Evolutionary conservation across 2,888 invertebrate genomes (phyloP).

Genomic region (Microchrysa polita): DNA sequence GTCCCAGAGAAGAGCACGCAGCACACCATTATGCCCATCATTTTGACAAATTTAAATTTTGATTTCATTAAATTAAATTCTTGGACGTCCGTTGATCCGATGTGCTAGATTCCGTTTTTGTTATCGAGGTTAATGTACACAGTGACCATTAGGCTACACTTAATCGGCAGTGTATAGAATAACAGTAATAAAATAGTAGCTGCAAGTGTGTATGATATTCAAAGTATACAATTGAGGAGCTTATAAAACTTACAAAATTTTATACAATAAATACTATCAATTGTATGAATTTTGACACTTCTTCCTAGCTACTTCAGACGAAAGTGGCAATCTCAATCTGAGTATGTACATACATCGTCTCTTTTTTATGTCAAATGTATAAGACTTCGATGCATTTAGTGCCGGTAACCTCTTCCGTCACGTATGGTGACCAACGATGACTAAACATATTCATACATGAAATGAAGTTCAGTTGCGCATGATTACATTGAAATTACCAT

Average conservation of each 20-base stretch:
- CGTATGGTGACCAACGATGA: too few species aligned
- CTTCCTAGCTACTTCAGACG: background rate
- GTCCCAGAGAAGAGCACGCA: too few species aligned
- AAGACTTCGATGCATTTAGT: too few species aligned
- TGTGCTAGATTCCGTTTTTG: slow-evolving; percentile 13
- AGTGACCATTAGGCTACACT: background rate
- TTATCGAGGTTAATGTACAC: background rate
- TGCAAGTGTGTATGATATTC: background rate
- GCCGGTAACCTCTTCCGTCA: too few species aligned
- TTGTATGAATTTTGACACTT: slow-evolving; percentile 3
- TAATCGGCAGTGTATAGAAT: slow-evolving; percentile 8
- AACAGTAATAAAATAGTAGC: slow-evolving; percentile 5
- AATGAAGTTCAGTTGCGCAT: too few species aligned
- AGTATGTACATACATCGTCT: background rate
- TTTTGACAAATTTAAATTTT: too few species aligned
- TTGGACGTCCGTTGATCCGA: slow-evolving; percentile 26
- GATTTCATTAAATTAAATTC: slow-evolving; percentile 19
- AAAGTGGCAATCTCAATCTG: background rate
- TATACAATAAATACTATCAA: slow-evolving; percentile 11
- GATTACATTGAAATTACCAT: too few species aligned
- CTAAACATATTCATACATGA: too few species aligned
- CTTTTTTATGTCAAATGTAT: too few species aligned
- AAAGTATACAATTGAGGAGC: background rate
- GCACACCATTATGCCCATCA: too few species aligned
- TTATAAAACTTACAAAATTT: slow-evolving; percentile 29